phyloP scores from a whole-genome alignment of 2,113 vertebrate genomes.

The Taurulus bubalis region DNA sequence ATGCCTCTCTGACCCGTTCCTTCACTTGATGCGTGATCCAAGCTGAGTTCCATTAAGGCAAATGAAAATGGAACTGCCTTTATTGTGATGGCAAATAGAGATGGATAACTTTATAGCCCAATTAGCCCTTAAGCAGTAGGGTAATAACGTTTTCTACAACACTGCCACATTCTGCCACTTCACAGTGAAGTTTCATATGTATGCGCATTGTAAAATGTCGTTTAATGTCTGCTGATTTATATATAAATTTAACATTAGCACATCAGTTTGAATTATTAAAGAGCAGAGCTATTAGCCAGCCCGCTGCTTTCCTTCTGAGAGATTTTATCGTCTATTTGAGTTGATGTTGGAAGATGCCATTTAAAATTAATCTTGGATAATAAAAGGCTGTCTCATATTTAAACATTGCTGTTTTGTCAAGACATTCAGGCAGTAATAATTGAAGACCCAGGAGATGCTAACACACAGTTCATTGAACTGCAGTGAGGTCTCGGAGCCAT shows the following conservation, averaged over 20 bases:
- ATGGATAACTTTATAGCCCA: conserved; percentile 21
- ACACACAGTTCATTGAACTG: background rate
- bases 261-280: conserved; percentile 5
- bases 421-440: background rate
- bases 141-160: background rate
- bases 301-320: background rate
- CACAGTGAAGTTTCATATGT: background rate
- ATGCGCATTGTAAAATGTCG: background rate
- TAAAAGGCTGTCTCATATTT: background rate
- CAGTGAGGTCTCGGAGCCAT: background rate
- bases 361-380: background rate
- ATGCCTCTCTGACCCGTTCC: background rate
- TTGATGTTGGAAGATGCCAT: background rate
- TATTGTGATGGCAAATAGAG: conserved; percentile 26
- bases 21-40: background rate
- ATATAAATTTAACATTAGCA: background rate
- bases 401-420: background rate
- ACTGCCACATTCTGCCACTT: background rate
- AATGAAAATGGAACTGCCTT: conserved; percentile 1
- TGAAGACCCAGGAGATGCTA: background rate
- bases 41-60: conserved; percentile 3
- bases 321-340: background rate
- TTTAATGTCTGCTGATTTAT: conserved; percentile 9
- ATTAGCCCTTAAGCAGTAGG: conserved; percentile 13
- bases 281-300: background rate